Evolutionary conservation across 1,140 invertebrate genomes (phyloP).

Genomic region (Ceratoteleas bidentatus): DNA sequence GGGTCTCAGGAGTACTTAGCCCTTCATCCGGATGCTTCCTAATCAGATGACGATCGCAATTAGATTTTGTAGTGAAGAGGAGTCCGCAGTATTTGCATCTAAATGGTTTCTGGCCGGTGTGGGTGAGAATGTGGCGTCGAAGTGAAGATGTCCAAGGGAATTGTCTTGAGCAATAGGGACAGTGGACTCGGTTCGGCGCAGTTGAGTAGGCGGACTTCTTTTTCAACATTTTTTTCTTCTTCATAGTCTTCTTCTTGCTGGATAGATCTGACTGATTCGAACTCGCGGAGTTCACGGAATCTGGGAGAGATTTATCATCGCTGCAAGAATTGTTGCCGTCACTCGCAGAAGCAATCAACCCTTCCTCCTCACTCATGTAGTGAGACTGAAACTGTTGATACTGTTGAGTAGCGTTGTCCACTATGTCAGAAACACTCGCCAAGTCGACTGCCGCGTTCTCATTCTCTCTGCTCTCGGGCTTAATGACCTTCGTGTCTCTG

Average conservation of each 20-base stretch:
- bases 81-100: slow-evolving; percentile 95
- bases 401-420: slow-evolving; percentile 90
- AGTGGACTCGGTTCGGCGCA: slow-evolving; percentile 95
- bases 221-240: slow-evolving; percentile 82
- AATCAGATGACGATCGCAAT: slow-evolving; percentile 95
- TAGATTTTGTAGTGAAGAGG: slow-evolving; percentile 97
- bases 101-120: slow-evolving; percentile 97
- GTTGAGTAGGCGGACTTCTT: slow-evolving; percentile 97
- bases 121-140: slow-evolving; percentile 94
- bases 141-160: slow-evolving; percentile 98
- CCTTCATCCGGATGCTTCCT: slow-evolving; percentile 88
- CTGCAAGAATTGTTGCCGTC: slow-evolving; percentile 91
- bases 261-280: slow-evolving; percentile 67
- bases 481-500: slow-evolving; percentile 37
- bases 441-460: slow-evolving; percentile 83
- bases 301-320: slow-evolving; percentile 84
- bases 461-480: slow-evolving; percentile 62
- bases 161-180: slow-evolving; percentile 94
- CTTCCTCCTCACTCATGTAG: slow-evolving; percentile 87
- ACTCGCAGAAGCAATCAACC: slow-evolving; percentile 87
- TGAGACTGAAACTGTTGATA: slow-evolving; percentile 85
- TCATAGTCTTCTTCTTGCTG: slow-evolving; percentile 63
- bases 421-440: slow-evolving; percentile 88
- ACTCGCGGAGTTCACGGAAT: slow-evolving; percentile 78
- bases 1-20: slow-evolving; percentile 64